A percentile compares a stretch with the other conserved stretches of the same genome.
Evolutionary conservation across 2,888 invertebrate genomes (phyloP).

Genomic region (Erebia aethiops): DNA sequence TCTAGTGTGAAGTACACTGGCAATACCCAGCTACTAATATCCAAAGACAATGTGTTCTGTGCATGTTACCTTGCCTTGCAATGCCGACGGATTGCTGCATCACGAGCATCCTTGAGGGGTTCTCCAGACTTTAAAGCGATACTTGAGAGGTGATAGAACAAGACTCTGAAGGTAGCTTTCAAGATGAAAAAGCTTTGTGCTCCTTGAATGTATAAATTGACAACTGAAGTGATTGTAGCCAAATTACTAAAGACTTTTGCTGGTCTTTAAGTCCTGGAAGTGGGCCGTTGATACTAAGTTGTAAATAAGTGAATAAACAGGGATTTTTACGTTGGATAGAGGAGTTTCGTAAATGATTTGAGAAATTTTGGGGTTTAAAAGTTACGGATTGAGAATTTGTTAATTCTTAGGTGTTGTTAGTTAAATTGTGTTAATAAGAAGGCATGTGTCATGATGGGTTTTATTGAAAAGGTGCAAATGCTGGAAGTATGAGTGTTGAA

Average conservation of each 20-base stretch:
- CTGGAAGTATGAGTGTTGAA: constrained; percentile 28
- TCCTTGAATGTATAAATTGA: constrained; percentile 21
- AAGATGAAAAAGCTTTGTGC: constrained; percentile 34
- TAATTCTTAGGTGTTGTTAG: constrained; percentile 1
- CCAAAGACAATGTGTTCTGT: constrained; percentile 34
- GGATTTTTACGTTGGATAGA: not conserved
- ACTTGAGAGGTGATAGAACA: constrained; percentile 37
- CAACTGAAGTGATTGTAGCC: constrained; percentile 18
- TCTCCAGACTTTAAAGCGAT: constrained; percentile 53
- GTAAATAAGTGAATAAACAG: not conserved
- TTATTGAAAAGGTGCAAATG: constrained; percentile 24
- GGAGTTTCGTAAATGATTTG: not conserved
- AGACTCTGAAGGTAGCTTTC: constrained; percentile 33
- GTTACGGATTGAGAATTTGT: constrained; percentile 7
- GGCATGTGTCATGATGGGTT: not conserved
- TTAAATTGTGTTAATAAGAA: not conserved
- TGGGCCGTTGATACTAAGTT: not conserved
- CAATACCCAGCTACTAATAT: constrained; percentile 30
- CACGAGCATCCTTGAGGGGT: constrained; percentile 68
- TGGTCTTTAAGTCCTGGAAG: not conserved
- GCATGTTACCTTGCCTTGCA: constrained; percentile 60
- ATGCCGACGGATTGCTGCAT: constrained; percentile 72
- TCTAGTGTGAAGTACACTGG: constrained; percentile 24
- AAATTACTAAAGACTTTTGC: constrained; percentile 20
- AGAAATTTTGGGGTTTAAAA: not conserved